Evolutionary conservation across 92 coral and sea anemone species (phyloP), one percentile per base, ranked within the genome.

Genomic region (Pocillopora meandrina): DNA sequence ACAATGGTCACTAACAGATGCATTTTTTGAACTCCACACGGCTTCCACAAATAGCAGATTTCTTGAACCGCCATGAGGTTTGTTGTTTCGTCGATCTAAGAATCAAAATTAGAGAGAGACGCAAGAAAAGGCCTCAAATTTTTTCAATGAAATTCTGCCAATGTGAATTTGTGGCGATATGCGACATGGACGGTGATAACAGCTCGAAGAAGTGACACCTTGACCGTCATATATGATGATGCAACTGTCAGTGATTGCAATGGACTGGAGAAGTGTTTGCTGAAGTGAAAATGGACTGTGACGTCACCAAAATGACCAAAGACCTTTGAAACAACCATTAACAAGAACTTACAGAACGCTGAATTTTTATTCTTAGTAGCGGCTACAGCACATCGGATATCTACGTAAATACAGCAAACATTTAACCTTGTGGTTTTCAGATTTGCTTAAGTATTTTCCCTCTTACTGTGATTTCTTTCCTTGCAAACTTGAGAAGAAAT

Each of bases 21-120:
- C 85, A 81, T 81, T 81, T 81, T 81, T 77, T 34, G 68, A 31
- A 67, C 59, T 33, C 70, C 76, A 81, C 69, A 36, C 60, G 34
- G 85, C 56, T 58, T 71, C 36, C 68, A 81, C 76, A 4, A 58
- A 5, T 13, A 56, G 52, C 19, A 81, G 60, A 36, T 59, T 57
- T 21, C 34, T 70, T 23, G 10, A 35, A 58, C 64, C 17, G 71
- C 60, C 68, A 47, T 17, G 55, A 12, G 12, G 65, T 3, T 58
- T 23, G 3, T 35, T 36, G 23, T 15, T 42, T 1, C 0, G 66
- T 15, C 31, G 23, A 71, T 81, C 85, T 81, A 81, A 23, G 49
- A 69, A 69, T 69, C 73, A 71, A 70, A 81, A 21, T 58, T 23
- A 81, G 71, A 81, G 35, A 81, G 76, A 70, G 31, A 26, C 31